Base-by-base conservation (phyloP, 2,113 vertebrate species). In the Pagrus major region DNA sequence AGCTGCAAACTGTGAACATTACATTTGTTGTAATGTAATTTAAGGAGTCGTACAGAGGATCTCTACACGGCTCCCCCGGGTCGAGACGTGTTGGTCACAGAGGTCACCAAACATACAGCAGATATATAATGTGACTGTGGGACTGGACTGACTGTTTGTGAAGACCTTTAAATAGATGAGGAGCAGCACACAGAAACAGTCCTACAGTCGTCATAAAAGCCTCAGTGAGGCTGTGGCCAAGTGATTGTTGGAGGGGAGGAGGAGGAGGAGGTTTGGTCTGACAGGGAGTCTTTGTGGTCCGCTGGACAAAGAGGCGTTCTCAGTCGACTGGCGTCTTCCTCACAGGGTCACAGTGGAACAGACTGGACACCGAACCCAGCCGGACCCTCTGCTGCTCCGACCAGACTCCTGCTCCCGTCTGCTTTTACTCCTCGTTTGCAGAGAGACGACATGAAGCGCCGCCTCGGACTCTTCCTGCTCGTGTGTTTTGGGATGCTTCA, bases 221-320 rank as follows among this genome's bases (percentile, higher is more conserved):
- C 39, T 44, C 55, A 31, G n/a, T 33, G 61, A 68, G 44, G 12
- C 63, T 1, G 59, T 1, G 21, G 23, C 54, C 16, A 18, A 69
- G 68, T 59, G 49, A 68, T 59, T 81, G 69, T 76, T 37, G 31
- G 81, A 21, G 70, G 20, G 59, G 29, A 58, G 74, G 60, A 37
- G 52, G 71, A 39, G 63, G 47, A 42, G 33, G 47, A 51, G 3
- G 31, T 56, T 51, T 23, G 75, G 18, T 8, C 46, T 29, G 51
- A 93, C 85, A 90, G 80, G 9, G 49, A 16, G 59, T 80, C 90
- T 91, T 90, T 93, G 89, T 92, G 81, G 73, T 46, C 3, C 3
- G 0, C 3, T 5, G 72, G 76, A 92, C 89, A 92, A 91, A 91
- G 88, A 86, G 60, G 3, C 5, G 61, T 51, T 85, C 60, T 89